phyloP scores from a whole-genome alignment of 2,888 invertebrate species.

The Sinotaia quadrata region DNA sequence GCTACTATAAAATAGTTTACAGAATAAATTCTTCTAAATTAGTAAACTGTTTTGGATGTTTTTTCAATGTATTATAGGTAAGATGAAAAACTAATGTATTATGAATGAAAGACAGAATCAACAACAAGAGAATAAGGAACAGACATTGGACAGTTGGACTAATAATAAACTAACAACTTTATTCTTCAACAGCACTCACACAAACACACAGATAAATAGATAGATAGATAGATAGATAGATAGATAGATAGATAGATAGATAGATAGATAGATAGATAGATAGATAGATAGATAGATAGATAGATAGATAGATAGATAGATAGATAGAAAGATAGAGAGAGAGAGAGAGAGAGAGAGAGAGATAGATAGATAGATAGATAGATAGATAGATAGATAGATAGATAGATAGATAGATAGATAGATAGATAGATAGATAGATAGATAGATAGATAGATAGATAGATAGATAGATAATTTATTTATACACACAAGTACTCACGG shows the following conservation, averaged over 20 bases:
- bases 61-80: too few relatives aligned
- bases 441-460: neutral
- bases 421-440: neutral
- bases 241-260: neutral
- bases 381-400: slow-evolving; percentile 5
- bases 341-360: too few relatives aligned
- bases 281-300: neutral
- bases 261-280: neutral
- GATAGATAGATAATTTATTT: too few relatives aligned
- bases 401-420: neutral
- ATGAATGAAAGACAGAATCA: too few relatives aligned
- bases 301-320: neutral
- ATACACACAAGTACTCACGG: neutral
- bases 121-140: too few relatives aligned
- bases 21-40: too few relatives aligned
- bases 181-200: neutral
- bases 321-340: neutral
- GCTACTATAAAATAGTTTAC: too few relatives aligned
- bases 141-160: too few relatives aligned
- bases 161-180: too few relatives aligned
- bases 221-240: neutral
- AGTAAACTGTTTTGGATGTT: too few relatives aligned
- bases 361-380: too few relatives aligned
- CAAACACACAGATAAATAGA: neutral
- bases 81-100: too few relatives aligned